Base-by-base conservation (phyloP, 2,888 invertebrate genomes). In the Oeneis ivallda region DNA sequence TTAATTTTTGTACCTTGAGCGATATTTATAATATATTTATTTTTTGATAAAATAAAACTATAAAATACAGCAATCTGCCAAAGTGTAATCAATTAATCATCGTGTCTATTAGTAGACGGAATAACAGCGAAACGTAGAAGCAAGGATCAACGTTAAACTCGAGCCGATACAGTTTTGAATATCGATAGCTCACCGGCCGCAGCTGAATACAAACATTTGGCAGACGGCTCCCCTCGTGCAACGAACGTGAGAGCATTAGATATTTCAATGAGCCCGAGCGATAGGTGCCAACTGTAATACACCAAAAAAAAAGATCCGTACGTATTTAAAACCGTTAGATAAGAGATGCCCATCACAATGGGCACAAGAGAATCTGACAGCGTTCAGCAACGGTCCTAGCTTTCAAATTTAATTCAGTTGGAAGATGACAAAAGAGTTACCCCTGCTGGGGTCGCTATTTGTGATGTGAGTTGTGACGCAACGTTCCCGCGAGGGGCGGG, bases 361-460 rank as follows among this genome's bases (percentile, higher is more conserved):
- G 53, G 61, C 58, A 60, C 52, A 62, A 67, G 65, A 67, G 52
- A 67, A 69, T 63, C 65, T 58, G 65, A 67, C 64, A 60, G 49
- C 64, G 65, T 62, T 67, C 63, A n/a, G 71, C 69, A 71, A 71
- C 70, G 68, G 70, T 63, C 65, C 66, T 69, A 70, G 63, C 65
- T 70, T 65, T 64, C 43, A 67, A 70, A 66, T 68, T 64, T 65
- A 70, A 71, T 70, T 70, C 67, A 71, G 67, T 67, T 69, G 67
- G 64, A 70, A 66, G 70, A 72, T 72, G 67, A 70, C 71, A 70
- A 70, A 70, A 65, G 69, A 68, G 62, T 60, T 69, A 68, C 73
- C 76, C 75, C 69, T 65, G 69, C 70, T 73, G 72, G 70, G 70
- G 69, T 65, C 52, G 71, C 64, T 59, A 67, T 73, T 71, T 70